Conservation (phyloP, 2,888 invertebrate genomes). For the Isotomurus palustris region DNA sequence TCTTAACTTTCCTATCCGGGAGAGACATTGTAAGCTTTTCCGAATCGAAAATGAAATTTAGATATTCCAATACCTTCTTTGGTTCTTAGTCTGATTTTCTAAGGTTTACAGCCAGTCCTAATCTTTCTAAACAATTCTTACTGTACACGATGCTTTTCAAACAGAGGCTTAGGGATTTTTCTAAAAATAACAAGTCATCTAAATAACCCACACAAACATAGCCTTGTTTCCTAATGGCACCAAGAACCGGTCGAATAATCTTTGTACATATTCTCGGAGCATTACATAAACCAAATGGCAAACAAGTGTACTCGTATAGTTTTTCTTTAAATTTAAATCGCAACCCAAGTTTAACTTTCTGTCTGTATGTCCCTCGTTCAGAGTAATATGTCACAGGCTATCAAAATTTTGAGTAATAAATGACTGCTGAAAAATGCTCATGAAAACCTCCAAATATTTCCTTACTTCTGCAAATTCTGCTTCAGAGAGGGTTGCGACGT, state of each 20-base stretch:
- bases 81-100: conserved; percentile 6
- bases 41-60: conserved; percentile 9
- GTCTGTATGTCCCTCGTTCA: too few relatives aligned
- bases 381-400: too few relatives aligned
- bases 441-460: too few relatives aligned
- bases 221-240: neutral
- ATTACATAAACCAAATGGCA: conserved; percentile 7
- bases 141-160: neutral
- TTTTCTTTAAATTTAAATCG: conserved; percentile 3
- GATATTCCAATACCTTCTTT: neutral
- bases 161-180: neutral
- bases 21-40: neutral
- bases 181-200: conserved; percentile 7
- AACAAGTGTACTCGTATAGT: conserved; percentile 7
- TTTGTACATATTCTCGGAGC: conserved; percentile 9
- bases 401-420: too few relatives aligned
- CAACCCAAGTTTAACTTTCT: too few relatives aligned
- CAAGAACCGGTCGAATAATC: neutral
- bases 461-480: too few relatives aligned
- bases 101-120: conserved; percentile 9
- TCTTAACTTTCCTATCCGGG: neutral
- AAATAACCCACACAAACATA: neutral
- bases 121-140: neutral
- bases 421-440: too few relatives aligned
- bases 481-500: too few relatives aligned